Evolutionary conservation across 1,140 invertebrate species (phyloP).

Genomic region (Cydia strobilella): DNA sequence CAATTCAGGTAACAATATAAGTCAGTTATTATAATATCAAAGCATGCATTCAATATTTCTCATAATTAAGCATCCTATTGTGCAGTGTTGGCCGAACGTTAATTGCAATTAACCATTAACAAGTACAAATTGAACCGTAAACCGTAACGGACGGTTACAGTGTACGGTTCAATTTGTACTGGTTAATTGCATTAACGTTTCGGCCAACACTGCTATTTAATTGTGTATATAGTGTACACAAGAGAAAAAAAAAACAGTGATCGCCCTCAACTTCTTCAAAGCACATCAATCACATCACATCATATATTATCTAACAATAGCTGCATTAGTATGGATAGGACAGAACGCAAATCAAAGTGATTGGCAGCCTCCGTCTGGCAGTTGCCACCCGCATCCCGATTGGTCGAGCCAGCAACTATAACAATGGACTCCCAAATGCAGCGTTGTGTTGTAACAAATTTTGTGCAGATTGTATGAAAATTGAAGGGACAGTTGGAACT

Average conservation of each 20-base stretch:
- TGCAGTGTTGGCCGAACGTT: too few relatives aligned
- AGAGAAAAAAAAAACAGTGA: background rate
- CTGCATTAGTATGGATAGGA: constrained; percentile 18
- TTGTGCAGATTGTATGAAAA: background rate
- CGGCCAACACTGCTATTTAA: too few relatives aligned
- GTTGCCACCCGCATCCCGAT: constrained; percentile 6
- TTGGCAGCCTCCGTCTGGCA: constrained; percentile 17
- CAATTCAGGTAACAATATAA: too few relatives aligned
- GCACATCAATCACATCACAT: constrained; percentile 12
- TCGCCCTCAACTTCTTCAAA: background rate
- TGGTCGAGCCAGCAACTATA: constrained; percentile 17
- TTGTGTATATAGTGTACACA: background rate
- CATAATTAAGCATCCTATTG: too few relatives aligned
- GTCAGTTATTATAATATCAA: too few relatives aligned
- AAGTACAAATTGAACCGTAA: too few relatives aligned
- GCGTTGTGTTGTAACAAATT: constrained; percentile 1
- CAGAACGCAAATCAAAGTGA: constrained; percentile 30
- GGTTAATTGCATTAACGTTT: too few relatives aligned
- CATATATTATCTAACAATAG: background rate
- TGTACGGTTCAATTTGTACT: too few relatives aligned
- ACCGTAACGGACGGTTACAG: too few relatives aligned
- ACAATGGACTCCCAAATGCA: constrained; percentile 26
- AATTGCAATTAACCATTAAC: too few relatives aligned
- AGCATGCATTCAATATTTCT: too few relatives aligned
- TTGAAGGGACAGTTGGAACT: background rate